phyloP scores from a whole-genome alignment of 2,888 invertebrate genomes.

The Drosophila hawaiiensis region DNA sequence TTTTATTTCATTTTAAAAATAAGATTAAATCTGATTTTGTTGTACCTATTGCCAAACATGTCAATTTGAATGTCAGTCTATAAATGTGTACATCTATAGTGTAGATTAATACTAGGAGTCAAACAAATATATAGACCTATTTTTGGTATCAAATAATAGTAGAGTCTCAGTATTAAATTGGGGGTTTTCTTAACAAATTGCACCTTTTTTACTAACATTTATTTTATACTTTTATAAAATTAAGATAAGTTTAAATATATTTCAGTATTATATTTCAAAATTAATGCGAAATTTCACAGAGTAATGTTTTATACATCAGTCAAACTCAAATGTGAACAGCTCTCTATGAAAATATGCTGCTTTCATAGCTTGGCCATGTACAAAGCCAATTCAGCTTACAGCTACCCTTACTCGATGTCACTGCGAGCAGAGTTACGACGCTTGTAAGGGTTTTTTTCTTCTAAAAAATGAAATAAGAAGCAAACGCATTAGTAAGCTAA shows the following conservation, averaged over 20 bases:
- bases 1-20: neutral
- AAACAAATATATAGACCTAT: neutral
- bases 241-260: neutral
- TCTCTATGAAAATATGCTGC: neutral
- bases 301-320: neutral
- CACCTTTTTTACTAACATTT: neutral
- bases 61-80: neutral
- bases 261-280: neutral
- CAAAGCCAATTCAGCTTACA: slow-evolving; percentile 13
- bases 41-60: neutral
- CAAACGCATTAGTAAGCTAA: slow-evolving; percentile 70
- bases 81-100: neutral
- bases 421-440: neutral
- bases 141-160: neutral
- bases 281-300: neutral
- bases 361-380: neutral
- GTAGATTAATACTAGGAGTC: neutral
- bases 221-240: neutral
- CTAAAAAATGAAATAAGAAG: neutral
- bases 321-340: neutral
- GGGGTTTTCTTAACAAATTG: neutral
- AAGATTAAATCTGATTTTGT: neutral
- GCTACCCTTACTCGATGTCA: neutral
- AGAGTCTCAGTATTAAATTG: neutral
- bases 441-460: neutral